These are phyloP conservation scores for Diphyllodes magnificus DNA, from an alignment of 2,113 vertebrate species.

Conservation along the genomic window DNA sequence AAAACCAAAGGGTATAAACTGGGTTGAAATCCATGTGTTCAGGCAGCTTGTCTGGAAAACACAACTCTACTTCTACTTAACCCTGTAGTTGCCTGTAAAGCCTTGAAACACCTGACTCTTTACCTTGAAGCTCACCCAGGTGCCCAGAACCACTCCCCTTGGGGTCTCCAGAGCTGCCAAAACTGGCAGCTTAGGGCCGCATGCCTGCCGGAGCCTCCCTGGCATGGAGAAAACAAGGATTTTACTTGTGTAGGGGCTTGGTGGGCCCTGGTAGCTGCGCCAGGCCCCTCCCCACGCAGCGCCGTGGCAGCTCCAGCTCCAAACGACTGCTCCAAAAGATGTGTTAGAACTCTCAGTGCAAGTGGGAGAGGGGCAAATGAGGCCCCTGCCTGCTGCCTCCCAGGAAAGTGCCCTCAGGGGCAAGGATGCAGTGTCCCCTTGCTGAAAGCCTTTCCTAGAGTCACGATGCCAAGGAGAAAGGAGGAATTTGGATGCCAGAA, in stretches of 20 bases:
- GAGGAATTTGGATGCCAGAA: neutral
- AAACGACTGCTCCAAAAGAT: accelerated
- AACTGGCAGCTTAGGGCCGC: neutral
- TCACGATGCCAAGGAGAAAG: neutral
- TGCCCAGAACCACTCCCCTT: accelerated
- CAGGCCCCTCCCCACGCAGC: accelerated
- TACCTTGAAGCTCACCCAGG: neutral
- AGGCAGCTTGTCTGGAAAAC: neutral
- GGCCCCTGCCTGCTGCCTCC: neutral
- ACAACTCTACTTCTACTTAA: neutral
- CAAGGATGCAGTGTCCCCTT: neutral
- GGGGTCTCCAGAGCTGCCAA: neutral
- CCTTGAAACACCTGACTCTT: neutral
- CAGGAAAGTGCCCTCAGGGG: neutral
- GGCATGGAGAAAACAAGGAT: neutral
- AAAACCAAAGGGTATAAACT: slow-evolving; percentile 1
- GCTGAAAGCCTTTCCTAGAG: neutral
- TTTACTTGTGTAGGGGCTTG: neutral
- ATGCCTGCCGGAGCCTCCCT: neutral
- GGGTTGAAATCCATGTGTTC: neutral
- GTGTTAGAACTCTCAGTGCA: accelerated
- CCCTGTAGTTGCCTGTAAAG: neutral
- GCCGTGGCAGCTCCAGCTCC: accelerated
- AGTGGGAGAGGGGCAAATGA: neutral
- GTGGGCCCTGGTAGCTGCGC: accelerated